A percentile compares a stretch with the other conserved stretches of the same genome.
Evolutionary conservation across 2,797 vertebrate species (phyloP).

Genomic region (Peromyscus aztecus): DNA sequence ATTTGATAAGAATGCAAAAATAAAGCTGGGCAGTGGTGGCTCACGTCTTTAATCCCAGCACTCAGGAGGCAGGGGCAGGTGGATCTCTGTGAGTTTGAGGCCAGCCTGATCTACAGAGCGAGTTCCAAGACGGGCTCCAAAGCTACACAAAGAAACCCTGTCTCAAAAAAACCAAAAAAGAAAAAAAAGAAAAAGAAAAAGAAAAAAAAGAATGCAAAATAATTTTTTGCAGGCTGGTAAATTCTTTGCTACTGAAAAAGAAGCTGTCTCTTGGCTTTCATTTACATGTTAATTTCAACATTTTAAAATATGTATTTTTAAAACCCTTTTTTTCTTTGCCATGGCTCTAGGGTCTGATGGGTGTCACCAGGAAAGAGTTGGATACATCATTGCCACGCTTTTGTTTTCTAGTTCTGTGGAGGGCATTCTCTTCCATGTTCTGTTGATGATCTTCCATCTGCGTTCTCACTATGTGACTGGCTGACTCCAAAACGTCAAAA

Average conservation of each 20-base stretch:
- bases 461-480: neutral
- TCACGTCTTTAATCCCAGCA: no score
- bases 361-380: conserved; percentile 15
- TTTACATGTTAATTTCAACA: neutral
- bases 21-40: no score
- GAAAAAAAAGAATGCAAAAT: neutral
- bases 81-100: no score
- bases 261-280: conserved; percentile 6
- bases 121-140: no score
- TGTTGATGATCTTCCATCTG: neutral
- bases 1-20: neutral
- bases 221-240: neutral
- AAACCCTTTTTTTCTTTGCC: neutral
- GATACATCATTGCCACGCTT: neutral
- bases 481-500: neutral
- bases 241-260: neutral
- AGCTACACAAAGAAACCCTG: no score
- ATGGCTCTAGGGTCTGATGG: neutral
- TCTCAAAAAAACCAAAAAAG: no score
- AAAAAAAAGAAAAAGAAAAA: no score
- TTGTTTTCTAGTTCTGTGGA: neutral
- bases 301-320: neutral
- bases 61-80: no score
- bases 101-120: no score
- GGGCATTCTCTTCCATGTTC: neutral